Evolutionary conservation across 2,888 invertebrate species (phyloP).

Genomic region (Drosophila testacea): DNA sequence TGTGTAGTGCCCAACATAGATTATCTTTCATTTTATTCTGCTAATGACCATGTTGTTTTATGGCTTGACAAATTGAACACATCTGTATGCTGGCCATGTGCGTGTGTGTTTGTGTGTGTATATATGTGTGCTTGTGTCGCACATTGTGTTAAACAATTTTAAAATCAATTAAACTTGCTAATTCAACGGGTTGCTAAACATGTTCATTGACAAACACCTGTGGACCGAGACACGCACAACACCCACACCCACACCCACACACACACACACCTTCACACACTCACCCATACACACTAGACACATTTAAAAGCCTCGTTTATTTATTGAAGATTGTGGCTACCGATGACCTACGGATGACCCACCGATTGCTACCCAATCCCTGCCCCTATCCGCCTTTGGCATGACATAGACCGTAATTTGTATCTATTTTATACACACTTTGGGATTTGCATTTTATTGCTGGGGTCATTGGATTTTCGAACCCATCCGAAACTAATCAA

Average conservation of each 20-base stretch:
- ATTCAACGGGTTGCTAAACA: conserved; percentile 39
- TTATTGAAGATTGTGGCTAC: conserved; percentile 43
- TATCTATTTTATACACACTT: conserved; percentile 56
- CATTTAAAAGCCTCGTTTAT: conserved; percentile 31
- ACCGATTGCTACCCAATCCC: conserved; percentile 2
- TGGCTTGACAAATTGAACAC: conserved; percentile 40
- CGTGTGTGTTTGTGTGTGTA: not conserved
- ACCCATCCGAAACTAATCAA: conserved; percentile 68
- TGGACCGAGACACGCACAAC: conserved; percentile 18
- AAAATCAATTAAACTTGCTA: conserved; percentile 56
- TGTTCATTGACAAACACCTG: conserved; percentile 47
- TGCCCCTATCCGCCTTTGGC: not conserved
- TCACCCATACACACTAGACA: conserved; percentile 5
- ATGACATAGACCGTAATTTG: conserved; percentile 52
- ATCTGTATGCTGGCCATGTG: conserved; percentile 1
- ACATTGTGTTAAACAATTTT: conserved; percentile 41
- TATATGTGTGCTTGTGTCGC: not conserved
- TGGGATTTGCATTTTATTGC: conserved; percentile 65
- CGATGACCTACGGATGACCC: conserved; percentile 40
- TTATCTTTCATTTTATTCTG: conserved; percentile 19
- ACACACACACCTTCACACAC: conserved; percentile 1
- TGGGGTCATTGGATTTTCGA: conserved; percentile 48
- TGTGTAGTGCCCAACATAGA: conserved; percentile 35
- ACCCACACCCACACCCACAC: not conserved
- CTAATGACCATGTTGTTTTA: conserved; percentile 50